Conservation (phyloP, 1,140 invertebrate genomes). For the Camponotus floridanus region DNA sequence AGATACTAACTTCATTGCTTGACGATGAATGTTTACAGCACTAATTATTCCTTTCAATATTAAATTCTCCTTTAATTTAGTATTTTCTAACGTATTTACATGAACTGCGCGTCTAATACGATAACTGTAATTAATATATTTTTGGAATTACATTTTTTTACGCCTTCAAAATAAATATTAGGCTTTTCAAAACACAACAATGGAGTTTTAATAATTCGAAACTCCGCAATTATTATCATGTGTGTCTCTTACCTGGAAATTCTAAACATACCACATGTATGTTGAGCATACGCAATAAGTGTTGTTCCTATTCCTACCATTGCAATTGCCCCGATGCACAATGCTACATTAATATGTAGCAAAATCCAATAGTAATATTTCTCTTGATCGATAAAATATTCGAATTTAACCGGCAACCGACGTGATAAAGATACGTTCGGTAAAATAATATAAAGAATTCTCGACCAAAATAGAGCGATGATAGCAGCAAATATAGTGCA, state of each 20-base stretch:
- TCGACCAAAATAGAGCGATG: not conserved
- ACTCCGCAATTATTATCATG: too few relatives aligned
- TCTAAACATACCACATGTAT: slow-evolving; percentile 2
- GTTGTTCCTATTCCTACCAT: not conserved
- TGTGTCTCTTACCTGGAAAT: slow-evolving; percentile 23
- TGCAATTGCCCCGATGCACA: not conserved
- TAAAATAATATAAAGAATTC: not conserved
- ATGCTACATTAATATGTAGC: not conserved
- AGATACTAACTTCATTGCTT: slow-evolving; percentile 29
- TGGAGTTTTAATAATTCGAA: too few relatives aligned
- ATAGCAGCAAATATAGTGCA: too few relatives aligned
- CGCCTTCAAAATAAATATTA: too few relatives aligned
- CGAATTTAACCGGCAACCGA: not conserved
- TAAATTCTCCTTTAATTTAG: not conserved
- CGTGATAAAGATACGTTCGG: too few relatives aligned
- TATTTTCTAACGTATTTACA: too few relatives aligned
- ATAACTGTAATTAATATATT: not conserved
- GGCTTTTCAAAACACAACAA: too few relatives aligned
- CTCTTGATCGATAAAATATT: not conserved
- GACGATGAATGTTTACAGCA: slow-evolving; percentile 31
- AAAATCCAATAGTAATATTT: slow-evolving; percentile 17
- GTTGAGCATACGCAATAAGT: not conserved
- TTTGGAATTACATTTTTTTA: not conserved
- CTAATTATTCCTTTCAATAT: not conserved
- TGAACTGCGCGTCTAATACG: not conserved